phyloP scores from a whole-genome alignment of 2,113 vertebrate genomes.

The Tetrax tetrax region DNA sequence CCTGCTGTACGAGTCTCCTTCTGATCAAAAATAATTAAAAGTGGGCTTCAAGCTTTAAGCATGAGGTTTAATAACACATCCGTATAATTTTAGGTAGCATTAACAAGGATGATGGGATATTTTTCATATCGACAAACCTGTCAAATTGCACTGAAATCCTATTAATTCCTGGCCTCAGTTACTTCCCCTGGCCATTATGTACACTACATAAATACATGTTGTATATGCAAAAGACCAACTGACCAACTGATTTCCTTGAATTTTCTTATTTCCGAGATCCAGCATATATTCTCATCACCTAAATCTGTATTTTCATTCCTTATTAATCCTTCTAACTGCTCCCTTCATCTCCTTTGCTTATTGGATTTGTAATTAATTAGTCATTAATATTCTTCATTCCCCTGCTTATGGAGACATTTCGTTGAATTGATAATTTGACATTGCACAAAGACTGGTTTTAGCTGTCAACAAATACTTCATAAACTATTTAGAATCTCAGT shows the following conservation, averaged over 20 bases:
- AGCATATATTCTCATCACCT: background rate
- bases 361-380: conserved; percentile 13
- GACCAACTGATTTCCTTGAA: background rate
- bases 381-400: background rate
- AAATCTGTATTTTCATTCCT: background rate
- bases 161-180: background rate
- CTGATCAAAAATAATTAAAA: conserved; percentile 24
- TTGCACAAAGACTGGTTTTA: background rate
- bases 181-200: background rate
- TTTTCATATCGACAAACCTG: conserved; percentile 12
- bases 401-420: background rate
- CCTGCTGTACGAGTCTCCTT: background rate
- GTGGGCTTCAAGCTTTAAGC: background rate
- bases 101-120: background rate
- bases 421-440: background rate
- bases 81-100: background rate
- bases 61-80: background rate
- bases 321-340: background rate
- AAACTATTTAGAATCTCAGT: background rate
- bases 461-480: background rate
- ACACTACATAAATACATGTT: background rate
- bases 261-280: background rate
- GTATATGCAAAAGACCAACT: background rate
- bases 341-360: background rate
- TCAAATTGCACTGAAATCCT: background rate